These are phyloP conservation scores for Ips nitidus DNA, from an alignment of 1,140 invertebrate species.

Conservation along the genomic window DNA sequence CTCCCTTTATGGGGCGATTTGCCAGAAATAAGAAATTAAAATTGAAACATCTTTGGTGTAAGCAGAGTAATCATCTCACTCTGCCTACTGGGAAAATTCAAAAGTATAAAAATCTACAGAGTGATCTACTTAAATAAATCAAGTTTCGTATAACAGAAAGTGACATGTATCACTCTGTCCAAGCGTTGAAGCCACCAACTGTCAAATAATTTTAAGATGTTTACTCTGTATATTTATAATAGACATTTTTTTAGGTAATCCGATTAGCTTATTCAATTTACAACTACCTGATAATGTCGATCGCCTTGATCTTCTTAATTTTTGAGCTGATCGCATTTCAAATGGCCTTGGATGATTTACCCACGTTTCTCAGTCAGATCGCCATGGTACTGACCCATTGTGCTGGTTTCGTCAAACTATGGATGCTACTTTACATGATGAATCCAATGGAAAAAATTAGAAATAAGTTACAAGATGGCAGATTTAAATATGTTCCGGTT, in stretches of 20 bases:
- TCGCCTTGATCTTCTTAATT: slow-evolving; percentile 21
- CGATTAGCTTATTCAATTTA: slow-evolving; percentile 24
- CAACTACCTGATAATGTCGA: slow-evolving; percentile 8
- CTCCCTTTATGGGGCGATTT: too few relatives aligned
- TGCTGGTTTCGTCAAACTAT: slow-evolving; percentile 32
- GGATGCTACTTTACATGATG: slow-evolving; percentile 18
- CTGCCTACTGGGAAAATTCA: too few relatives aligned
- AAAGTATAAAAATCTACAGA: too few relatives aligned
- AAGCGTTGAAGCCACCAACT: too few relatives aligned
- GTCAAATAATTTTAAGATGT: too few relatives aligned
- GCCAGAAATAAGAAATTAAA: too few relatives aligned
- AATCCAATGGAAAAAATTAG: slow-evolving; percentile 24
- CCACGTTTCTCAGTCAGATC: slow-evolving; percentile 30
- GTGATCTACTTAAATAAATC: too few relatives aligned
- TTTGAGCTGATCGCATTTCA: slow-evolving; percentile 27
- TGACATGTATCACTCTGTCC: too few relatives aligned
- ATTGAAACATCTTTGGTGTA: too few relatives aligned
- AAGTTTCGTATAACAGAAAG: too few relatives aligned
- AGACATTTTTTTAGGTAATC: slow-evolving; percentile 10
- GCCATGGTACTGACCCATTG: slow-evolving; percentile 44
- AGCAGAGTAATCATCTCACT: too few relatives aligned
- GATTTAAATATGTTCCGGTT: slow-evolving; percentile 23
- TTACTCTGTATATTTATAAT: too few relatives aligned
- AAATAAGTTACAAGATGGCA: slow-evolving; percentile 30
- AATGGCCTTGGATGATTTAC: slow-evolving; percentile 12